Percentiles rank a stretch among this genome's conserved stretches.
Conservation (phyloP, 2,797 vertebrate species). For the Perodicticus potto region DNA sequence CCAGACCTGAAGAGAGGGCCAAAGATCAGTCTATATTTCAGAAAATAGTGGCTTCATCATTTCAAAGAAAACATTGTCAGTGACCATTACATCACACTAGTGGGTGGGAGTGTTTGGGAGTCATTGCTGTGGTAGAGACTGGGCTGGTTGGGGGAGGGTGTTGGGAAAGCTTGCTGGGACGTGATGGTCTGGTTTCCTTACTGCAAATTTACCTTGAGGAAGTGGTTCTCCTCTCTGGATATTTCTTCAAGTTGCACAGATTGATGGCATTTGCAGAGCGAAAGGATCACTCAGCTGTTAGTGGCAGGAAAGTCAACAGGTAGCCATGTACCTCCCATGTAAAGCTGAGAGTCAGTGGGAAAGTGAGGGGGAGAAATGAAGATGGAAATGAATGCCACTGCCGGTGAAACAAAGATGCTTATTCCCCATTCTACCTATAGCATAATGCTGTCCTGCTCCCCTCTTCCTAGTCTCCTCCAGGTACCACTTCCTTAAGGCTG, state of each 20-base stretch:
- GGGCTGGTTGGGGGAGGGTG: slow-evolving; percentile 64
- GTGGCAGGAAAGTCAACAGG: slow-evolving; percentile 94
- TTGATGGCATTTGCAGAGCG: slow-evolving; percentile 94
- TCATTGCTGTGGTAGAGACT: slow-evolving; percentile 70
- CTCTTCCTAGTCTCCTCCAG: rapidly evolving
- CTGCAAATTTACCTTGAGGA: slow-evolving; percentile 93
- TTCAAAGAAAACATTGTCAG: not conserved
- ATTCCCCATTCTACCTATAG: too few species aligned
- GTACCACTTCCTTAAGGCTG: slow-evolving; percentile 92
- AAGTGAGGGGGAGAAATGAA: not conserved
- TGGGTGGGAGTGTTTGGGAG: not conserved
- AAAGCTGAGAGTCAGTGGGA: not conserved
- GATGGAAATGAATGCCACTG: not conserved
- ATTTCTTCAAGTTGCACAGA: slow-evolving; percentile 92
- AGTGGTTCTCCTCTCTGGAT: slow-evolving; percentile 92
- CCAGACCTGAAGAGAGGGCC: not conserved
- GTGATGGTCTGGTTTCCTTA: slow-evolving; percentile 93
- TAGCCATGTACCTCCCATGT: slow-evolving; percentile 92
- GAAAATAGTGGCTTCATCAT: not conserved
- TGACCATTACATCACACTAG: not conserved
- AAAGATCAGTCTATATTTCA: not conserved
- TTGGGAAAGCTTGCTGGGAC: slow-evolving; percentile 94
- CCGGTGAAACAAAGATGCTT: not conserved
- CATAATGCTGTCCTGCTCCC: too few species aligned
- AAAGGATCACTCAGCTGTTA: slow-evolving; percentile 91